Base-by-base conservation (phyloP, 2,888 invertebrate species). In the Coenonympha arcania region DNA sequence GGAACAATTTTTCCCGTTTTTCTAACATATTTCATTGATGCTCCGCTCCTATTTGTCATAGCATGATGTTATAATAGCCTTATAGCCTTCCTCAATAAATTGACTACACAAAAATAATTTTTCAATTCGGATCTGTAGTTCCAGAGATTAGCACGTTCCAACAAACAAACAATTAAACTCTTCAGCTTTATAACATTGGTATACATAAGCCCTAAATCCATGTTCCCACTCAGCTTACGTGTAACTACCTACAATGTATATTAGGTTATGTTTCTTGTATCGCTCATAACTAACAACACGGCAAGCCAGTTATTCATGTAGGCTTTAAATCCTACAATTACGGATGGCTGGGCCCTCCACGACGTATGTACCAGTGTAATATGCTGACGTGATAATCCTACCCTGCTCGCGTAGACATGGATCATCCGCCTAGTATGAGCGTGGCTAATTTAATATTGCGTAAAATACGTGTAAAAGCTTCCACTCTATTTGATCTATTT, bases 341-440 rank as follows among this genome's bases (percentile, higher is more conserved):
- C 39, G 24, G 20, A 58, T 52, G 56, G 60, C 57, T 59, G 60
- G 34, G 46, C 56, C 51, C 56, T 54, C 46, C 43, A 55, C 53
- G 68, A 65, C 66, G 63, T 54, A 58, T 69, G 66, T 65, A 72
- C 69, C 61, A 57, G 58, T 69, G 66, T 65, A 72, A 69, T 62
- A 57, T 51, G 59, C 62, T 64, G 73, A 75, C 73, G 65, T 65
- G 62, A 68, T 73, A 71, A 74, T 73, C 69, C 69, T 49, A 56
- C 41, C 55, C 59, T 59, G 60, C 53, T 52, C 60, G 47, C 57
- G 59, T 57, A 50, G 60, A 57, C 62, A 52, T 56, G 59, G 62
- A 56, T 60, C 58, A 59, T 55, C 51, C 46, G 40, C 61, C 57
- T 52, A 50, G 63, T 62, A 65, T 66, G 64, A 62, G 65, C 71